phyloP scores from a whole-genome alignment of 2,888 invertebrate species.

The Dioctria linearis region DNA sequence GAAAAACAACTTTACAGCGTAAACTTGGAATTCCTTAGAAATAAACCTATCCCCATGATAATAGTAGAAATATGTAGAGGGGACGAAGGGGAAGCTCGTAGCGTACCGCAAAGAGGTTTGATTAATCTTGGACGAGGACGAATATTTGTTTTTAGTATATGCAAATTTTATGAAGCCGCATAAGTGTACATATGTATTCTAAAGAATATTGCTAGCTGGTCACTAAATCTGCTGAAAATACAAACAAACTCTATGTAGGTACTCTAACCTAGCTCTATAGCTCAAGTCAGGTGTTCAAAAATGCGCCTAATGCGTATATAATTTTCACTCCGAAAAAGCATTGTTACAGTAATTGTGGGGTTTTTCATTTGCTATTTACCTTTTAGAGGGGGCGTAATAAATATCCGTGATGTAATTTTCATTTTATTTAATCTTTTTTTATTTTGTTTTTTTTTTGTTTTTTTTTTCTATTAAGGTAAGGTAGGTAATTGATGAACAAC shows the following conservation, averaged over 20 bases:
- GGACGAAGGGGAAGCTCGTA: neutral
- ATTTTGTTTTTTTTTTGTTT: too few relatives aligned
- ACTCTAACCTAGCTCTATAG: too few relatives aligned
- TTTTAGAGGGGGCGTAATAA: neutral
- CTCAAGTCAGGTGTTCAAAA: too few relatives aligned
- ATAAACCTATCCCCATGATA: neutral
- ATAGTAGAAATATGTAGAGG: neutral
- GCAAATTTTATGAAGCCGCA: slow-evolving; percentile 22
- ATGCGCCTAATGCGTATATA: too few relatives aligned
- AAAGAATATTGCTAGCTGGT: too few relatives aligned
- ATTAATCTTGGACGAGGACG: slow-evolving; percentile 16
- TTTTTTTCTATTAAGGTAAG: too few relatives aligned
- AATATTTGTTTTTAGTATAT: slow-evolving; percentile 7
- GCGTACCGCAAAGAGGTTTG: neutral
- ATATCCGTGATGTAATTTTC: slow-evolving; percentile 6
- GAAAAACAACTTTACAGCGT: slow-evolving; percentile 10
- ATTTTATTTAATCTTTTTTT: too few relatives aligned
- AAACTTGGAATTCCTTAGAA: slow-evolving; percentile 10
- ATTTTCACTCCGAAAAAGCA: neutral
- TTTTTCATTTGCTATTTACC: slow-evolving; percentile 12
- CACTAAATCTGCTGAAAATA: too few relatives aligned
- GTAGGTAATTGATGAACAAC: too few relatives aligned
- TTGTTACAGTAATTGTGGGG: neutral
- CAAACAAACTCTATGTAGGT: too few relatives aligned
- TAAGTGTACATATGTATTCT: neutral